Percentiles rank a stretch among this genome's conserved stretches.
Conservation (phyloP, 2,113 vertebrate species). For the Tinamus guttatus region DNA sequence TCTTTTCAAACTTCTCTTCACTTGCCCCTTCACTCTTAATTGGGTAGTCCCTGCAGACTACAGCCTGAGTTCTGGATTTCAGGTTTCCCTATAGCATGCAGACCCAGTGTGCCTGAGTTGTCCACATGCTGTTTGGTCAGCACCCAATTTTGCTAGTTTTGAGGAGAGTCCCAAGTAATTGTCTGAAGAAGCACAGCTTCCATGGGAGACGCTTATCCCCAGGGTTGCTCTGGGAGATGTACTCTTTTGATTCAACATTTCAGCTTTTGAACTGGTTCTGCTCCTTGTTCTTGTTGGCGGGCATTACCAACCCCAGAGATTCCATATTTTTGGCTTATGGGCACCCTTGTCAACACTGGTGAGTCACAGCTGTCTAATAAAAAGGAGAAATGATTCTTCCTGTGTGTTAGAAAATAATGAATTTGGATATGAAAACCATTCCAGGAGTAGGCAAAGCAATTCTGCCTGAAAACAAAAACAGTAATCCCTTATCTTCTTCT, state of each 20-base stretch:
- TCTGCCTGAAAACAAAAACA: not conserved
- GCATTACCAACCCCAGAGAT: not conserved
- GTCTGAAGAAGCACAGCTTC: constrained; percentile 30
- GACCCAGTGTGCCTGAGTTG: not conserved
- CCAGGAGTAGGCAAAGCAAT: not conserved
- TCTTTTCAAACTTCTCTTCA: not conserved
- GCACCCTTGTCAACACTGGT: not conserved
- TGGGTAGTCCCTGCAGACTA: not conserved
- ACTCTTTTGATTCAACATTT: constrained; percentile 18
- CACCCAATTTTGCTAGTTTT: not conserved
- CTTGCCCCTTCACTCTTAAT: not conserved
- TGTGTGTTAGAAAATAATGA: not conserved
- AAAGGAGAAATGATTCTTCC: not conserved
- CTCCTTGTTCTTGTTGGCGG: constrained; percentile 8
- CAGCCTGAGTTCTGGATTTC: not conserved
- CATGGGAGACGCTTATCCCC: not conserved
- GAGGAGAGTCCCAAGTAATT: constrained; percentile 39
- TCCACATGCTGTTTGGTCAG: constrained; percentile 6
- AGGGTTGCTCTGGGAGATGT: not conserved
- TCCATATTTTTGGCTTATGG: not conserved
- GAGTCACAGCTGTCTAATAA: not conserved
- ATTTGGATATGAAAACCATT: not conserved
- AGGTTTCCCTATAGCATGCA: not conserved
- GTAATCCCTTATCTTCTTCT: not conserved
- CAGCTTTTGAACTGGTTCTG: constrained; percentile 24